Percentiles rank a stretch among this genome's conserved stretches.
Evolutionary conservation across 2,888 invertebrate genomes (phyloP).

Genomic region (Leucoptera coffeella): DNA sequence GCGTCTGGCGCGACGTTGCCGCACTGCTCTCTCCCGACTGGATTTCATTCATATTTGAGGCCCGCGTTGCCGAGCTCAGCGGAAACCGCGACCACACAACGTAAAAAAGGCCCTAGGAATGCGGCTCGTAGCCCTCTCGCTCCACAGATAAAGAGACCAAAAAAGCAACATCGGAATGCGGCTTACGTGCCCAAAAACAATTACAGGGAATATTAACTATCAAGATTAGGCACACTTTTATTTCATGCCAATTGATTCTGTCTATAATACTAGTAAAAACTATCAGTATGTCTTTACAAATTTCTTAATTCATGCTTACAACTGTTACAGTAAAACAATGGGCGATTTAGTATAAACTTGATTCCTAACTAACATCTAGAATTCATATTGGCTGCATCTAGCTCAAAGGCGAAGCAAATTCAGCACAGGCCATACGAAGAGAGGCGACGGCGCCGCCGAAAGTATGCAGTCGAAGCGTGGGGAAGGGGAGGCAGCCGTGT

Average conservation of each 20-base stretch:
- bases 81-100: conserved; percentile 52
- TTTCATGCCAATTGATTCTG: too few species aligned
- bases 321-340: too few species aligned
- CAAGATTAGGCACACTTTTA: too few species aligned
- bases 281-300: too few species aligned
- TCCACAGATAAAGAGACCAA: conserved; percentile 29
- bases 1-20: conserved; percentile 49
- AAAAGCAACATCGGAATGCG: conserved; percentile 20
- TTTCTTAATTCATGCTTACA: too few species aligned
- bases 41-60: conserved; percentile 53
- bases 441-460: conserved; percentile 32
- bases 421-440: conserved; percentile 37
- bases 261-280: too few species aligned
- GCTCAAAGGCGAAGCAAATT: conserved; percentile 46
- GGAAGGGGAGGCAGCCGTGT: conserved; percentile 42
- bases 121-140: too few species aligned
- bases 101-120: conserved; percentile 50
- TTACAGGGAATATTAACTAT: too few species aligned
- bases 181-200: too few species aligned
- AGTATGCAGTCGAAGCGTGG: conserved; percentile 23
- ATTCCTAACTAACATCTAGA: too few species aligned
- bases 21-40: conserved; percentile 35
- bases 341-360: too few species aligned
- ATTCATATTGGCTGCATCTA: too few species aligned
- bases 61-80: conserved; percentile 50